These are phyloP conservation scores for Heliconius erato DNA, from an alignment of 2,888 invertebrate genomes.

Conservation along the genomic window DNA sequence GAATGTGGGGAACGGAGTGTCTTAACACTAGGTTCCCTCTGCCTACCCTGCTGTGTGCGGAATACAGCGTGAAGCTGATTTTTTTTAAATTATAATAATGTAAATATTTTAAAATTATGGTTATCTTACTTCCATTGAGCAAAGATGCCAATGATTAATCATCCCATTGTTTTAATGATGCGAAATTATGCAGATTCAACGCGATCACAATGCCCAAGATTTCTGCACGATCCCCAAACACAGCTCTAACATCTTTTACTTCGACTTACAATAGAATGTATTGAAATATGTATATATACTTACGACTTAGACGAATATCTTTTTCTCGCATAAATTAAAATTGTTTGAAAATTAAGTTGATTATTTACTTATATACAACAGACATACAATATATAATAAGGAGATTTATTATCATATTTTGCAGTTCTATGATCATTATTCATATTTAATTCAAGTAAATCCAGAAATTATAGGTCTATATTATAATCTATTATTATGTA, in stretches of 20 bases:
- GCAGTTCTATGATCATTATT: too few relatives aligned
- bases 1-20: too few relatives aligned
- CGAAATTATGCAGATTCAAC: slow-evolving; percentile 83
- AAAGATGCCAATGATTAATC: slow-evolving; percentile 83
- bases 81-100: neutral
- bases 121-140: slow-evolving; percentile 59
- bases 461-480: too few relatives aligned
- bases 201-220: slow-evolving; percentile 78
- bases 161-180: slow-evolving; percentile 83
- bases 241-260: slow-evolving; percentile 54
- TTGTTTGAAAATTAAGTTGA: neutral
- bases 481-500: too few relatives aligned
- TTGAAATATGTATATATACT: neutral
- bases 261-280: slow-evolving; percentile 27
- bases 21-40: too few relatives aligned
- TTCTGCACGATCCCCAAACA: slow-evolving; percentile 66
- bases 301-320: neutral
- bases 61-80: too few relatives aligned
- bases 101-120: slow-evolving; percentile 54
- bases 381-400: neutral
- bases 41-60: too few relatives aligned
- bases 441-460: too few relatives aligned
- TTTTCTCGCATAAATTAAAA: neutral
- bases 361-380: neutral
- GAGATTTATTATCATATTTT: too few relatives aligned